Percentiles rank a stretch among this genome's conserved stretches.
These are phyloP conservation scores for Poeciliopsis occidentalis DNA, from an alignment of 2,113 vertebrate species.

Conservation along the genomic window DNA sequence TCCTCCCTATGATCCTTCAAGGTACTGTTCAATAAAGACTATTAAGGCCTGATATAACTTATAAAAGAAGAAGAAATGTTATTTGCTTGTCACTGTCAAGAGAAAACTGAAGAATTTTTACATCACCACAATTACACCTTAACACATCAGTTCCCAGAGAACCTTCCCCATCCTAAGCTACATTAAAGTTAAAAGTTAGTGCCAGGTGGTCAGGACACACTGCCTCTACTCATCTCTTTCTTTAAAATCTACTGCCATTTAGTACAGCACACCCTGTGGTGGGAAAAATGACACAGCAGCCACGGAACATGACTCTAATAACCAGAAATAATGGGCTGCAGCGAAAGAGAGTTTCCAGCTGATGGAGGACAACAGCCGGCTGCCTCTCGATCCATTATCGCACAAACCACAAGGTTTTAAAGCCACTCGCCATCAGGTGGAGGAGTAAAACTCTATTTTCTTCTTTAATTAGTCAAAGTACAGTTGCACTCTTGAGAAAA, in stretches of 20 bases:
- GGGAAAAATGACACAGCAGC: slow-evolving; percentile 59
- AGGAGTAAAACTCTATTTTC: not conserved
- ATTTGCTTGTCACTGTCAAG: slow-evolving; percentile 1
- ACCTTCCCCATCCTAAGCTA: slow-evolving; percentile 35
- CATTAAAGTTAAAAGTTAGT: slow-evolving; percentile 64
- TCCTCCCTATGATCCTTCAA: too few relatives aligned
- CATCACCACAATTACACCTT: slow-evolving; percentile 18
- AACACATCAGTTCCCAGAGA: slow-evolving; percentile 41
- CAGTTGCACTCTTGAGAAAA: slow-evolving; percentile 4
- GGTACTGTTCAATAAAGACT: too few relatives aligned
- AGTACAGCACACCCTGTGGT: slow-evolving; percentile 69
- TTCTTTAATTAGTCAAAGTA: slow-evolving; percentile 37
- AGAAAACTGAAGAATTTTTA: slow-evolving; percentile 1
- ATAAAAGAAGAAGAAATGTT: too few relatives aligned
- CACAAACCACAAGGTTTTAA: slow-evolving; percentile 47
- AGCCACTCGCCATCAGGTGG: slow-evolving; percentile 1
- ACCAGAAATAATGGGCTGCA: slow-evolving; percentile 55
- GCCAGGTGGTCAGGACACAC: slow-evolving; percentile 28
- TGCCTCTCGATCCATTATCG: slow-evolving; percentile 49
- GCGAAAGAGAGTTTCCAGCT: slow-evolving; percentile 7
- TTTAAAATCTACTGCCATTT: slow-evolving; percentile 54
- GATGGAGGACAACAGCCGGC: slow-evolving; percentile 53
- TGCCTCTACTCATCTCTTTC: slow-evolving; percentile 29
- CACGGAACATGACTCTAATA: slow-evolving; percentile 50
- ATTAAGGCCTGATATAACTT: too few relatives aligned